These are phyloP conservation scores for Formica aserva DNA, from an alignment of 2,888 invertebrate genomes.

Conservation along the genomic window DNA sequence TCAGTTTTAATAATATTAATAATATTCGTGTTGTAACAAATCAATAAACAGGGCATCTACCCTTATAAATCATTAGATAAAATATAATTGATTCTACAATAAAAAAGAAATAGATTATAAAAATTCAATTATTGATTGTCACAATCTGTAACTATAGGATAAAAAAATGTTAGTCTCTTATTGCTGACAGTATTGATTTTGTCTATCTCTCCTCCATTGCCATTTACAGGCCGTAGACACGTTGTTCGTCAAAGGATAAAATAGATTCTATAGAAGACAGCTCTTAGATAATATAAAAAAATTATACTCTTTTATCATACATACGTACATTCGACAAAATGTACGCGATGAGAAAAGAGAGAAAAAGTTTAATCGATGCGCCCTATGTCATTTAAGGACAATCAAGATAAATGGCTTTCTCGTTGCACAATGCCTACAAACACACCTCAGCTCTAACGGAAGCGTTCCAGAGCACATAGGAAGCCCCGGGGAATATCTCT, in stretches of 20 bases:
- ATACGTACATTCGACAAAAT: not conserved
- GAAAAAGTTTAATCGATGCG: slow-evolving; percentile 24
- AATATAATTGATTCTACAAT: not conserved
- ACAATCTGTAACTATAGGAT: not conserved
- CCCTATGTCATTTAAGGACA: not conserved
- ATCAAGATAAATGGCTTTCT: slow-evolving; percentile 36
- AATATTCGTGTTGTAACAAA: not conserved
- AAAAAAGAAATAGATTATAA: not conserved
- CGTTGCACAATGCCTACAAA: slow-evolving; percentile 37
- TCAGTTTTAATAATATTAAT: not conserved
- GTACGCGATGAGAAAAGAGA: not conserved
- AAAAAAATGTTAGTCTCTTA: slow-evolving; percentile 16
- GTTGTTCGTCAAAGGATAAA: slow-evolving; percentile 8
- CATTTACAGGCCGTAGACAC: slow-evolving; percentile 1
- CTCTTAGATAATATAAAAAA: slow-evolving; percentile 16
- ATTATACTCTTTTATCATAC: slow-evolving; percentile 13
- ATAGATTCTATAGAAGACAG: not conserved
- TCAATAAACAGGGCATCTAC: not conserved
- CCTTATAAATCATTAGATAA: not conserved
- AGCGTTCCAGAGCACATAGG: not conserved
- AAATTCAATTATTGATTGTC: not conserved
- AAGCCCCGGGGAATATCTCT: slow-evolving; percentile 10
- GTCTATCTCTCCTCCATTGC: not conserved
- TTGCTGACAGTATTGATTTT: slow-evolving; percentile 30
- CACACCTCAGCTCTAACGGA: not conserved